These are phyloP conservation scores for Griposia aprilina DNA, from an alignment of 2,888 invertebrate genomes.

Conservation along the genomic window DNA sequence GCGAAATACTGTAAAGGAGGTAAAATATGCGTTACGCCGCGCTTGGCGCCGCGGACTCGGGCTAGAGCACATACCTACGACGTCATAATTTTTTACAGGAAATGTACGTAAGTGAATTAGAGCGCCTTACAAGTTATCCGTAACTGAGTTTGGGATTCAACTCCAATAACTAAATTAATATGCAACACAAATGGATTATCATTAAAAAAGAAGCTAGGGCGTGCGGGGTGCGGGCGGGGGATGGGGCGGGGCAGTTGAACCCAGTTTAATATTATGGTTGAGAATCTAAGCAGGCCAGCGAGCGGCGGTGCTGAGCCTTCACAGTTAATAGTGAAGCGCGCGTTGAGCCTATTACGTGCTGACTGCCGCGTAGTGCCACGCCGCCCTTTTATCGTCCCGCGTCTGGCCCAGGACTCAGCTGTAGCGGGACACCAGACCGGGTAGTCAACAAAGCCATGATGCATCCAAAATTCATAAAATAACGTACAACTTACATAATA, in stretches of 20 bases:
- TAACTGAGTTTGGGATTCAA: constrained; percentile 8
- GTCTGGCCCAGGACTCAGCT: not conserved
- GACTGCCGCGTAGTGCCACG: not conserved
- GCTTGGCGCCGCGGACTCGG: not conserved
- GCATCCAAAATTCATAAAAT: not conserved
- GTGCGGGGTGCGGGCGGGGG: not conserved
- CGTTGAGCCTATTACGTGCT: not conserved
- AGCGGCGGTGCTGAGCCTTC: not conserved
- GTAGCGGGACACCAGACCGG: not conserved
- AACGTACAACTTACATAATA: not conserved
- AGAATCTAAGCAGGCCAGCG: not conserved
- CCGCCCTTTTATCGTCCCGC: no score
- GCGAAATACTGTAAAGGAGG: not conserved
- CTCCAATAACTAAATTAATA: constrained; percentile 28
- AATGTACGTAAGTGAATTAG: not conserved
- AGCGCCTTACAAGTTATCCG: not conserved
- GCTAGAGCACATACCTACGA: not conserved
- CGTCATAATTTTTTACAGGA: not conserved
- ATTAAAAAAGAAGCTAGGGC: constrained; percentile 8
- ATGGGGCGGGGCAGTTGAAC: not conserved
- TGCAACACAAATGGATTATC: constrained; percentile 34
- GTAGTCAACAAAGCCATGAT: not conserved
- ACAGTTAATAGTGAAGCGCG: not conserved
- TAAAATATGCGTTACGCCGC: not conserved
- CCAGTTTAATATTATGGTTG: constrained; percentile 23